Evolutionary conservation across 1,140 invertebrate species (phyloP).

Genomic region (Muscidifurax raptorellus): DNA sequence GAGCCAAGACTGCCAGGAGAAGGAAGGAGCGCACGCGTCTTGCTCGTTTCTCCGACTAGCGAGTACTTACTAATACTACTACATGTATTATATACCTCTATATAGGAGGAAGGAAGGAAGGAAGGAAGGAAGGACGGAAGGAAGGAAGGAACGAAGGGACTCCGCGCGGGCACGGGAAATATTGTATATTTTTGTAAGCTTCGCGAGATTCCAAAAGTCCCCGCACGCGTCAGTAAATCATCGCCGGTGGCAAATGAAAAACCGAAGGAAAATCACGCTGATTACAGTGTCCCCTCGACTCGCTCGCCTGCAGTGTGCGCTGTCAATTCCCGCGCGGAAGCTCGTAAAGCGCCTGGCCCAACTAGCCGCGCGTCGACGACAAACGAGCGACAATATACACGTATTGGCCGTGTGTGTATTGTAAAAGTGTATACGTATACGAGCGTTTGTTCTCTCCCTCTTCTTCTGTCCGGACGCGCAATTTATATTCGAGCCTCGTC

Average conservation of each 20-base stretch:
- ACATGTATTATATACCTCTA: no score
- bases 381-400: slow-evolving; percentile 39
- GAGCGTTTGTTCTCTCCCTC: slow-evolving; percentile 12
- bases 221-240: neutral
- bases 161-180: no score
- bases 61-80: no score
- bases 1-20: slow-evolving; percentile 1
- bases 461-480: neutral
- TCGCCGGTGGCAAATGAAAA: neutral
- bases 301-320: no score
- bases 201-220: neutral
- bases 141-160: slow-evolving; percentile 52
- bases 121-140: no score
- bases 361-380: slow-evolving; percentile 11
- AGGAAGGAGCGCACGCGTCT: slow-evolving; percentile 25
- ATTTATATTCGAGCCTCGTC: slow-evolving; percentile 49
- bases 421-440: neutral
- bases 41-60: neutral
- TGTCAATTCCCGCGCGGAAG: slow-evolving; percentile 23
- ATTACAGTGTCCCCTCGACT: neutral
- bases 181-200: no score
- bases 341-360: slow-evolving; percentile 32
- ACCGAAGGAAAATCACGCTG: neutral
- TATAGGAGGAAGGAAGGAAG: no score
- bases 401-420: no score